Conservation (phyloP, 2,797 vertebrate genomes). For the Luscinia megarhynchos region DNA sequence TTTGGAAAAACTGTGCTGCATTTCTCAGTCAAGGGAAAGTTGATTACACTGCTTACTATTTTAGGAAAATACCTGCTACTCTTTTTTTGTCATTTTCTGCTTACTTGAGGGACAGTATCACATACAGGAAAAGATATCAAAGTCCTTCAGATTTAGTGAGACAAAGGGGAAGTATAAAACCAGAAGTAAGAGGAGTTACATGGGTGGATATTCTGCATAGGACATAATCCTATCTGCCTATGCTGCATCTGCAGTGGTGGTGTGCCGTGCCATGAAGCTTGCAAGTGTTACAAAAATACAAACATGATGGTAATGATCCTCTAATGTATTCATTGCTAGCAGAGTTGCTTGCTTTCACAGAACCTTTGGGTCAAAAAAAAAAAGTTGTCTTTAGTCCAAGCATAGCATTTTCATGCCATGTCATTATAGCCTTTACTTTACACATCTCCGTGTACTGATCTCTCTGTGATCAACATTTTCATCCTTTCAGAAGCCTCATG, state of each 20-base stretch:
- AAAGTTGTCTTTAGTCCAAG: neutral
- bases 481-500: neutral
- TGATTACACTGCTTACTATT: neutral
- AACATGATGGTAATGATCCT: neutral
- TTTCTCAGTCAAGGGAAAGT: neutral
- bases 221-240: neutral
- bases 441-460: neutral
- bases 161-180: neutral
- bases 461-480: neutral
- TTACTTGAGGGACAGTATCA: neutral
- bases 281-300: neutral
- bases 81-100: neutral
- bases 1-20: neutral
- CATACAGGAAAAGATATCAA: neutral
- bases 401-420: neutral
- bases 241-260: neutral
- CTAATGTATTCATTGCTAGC: neutral
- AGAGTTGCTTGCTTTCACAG: neutral
- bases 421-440: neutral
- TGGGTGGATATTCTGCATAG: neutral
- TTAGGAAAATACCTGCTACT: neutral
- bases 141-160: neutral
- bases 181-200: neutral
- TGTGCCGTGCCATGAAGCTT: rapidly evolving
- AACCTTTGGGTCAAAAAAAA: neutral